These are phyloP conservation scores for Bungarus multicinctus DNA, from an alignment of 2,113 vertebrate genomes.

Conservation along the genomic window DNA sequence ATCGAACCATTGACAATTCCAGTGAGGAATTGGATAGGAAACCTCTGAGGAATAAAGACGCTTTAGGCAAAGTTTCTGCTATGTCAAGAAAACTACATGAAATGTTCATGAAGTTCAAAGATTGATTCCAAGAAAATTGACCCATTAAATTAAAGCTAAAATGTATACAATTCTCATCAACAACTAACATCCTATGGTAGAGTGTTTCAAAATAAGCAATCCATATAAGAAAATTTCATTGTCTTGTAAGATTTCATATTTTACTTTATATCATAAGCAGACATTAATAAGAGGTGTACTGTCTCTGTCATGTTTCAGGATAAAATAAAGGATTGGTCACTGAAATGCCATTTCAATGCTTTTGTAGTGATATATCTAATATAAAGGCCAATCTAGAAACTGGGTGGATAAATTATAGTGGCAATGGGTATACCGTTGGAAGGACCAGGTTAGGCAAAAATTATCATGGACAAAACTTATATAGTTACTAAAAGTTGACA, in stretches of 20 bases:
- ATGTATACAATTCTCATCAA: not conserved
- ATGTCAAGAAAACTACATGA: not conserved
- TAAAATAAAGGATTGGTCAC: not conserved
- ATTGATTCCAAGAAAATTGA: not conserved
- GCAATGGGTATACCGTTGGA: not conserved
- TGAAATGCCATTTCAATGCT: not conserved
- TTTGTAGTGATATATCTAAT: not conserved
- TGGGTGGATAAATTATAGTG: not conserved
- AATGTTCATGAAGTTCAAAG: not conserved
- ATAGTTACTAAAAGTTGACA: not conserved
- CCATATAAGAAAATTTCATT: not conserved
- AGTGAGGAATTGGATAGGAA: not conserved
- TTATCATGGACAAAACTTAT: not conserved
- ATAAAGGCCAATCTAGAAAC: not conserved
- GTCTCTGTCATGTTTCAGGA: not conserved
- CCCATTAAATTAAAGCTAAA: not conserved
- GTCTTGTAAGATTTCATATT: not conserved
- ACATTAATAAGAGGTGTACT: not conserved
- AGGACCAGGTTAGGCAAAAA: not conserved
- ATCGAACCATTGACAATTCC: not conserved
- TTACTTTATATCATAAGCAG: not conserved
- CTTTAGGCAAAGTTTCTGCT: not conserved
- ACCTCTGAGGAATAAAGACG: not conserved
- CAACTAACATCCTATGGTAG: not conserved
- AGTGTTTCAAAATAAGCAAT: not conserved